A percentile compares a stretch with the other conserved stretches of the same genome.
Evolutionary conservation across 2,113 vertebrate species (phyloP).

Genomic region (Megaceryle maxima): DNA sequence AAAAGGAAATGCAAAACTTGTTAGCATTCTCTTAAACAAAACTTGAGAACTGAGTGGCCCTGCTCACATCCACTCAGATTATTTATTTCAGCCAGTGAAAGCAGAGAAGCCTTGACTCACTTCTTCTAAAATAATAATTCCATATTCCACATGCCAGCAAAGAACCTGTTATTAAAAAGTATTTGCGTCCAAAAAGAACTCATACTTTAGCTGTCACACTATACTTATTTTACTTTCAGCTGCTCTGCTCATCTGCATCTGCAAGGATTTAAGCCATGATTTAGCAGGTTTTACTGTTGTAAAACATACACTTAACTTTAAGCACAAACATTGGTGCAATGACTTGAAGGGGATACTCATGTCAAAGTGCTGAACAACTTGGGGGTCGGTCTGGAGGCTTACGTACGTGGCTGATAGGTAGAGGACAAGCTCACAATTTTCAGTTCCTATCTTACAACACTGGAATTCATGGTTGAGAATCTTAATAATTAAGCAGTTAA

Average conservation of each 20-base stretch:
- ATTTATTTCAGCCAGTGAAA: not conserved
- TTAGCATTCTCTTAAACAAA: not conserved
- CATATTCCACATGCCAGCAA: not conserved
- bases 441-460: not conserved
- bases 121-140: not conserved
- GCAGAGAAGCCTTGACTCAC: not conserved
- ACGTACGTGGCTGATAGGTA: not conserved
- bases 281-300: not conserved
- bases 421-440: not conserved
- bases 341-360: not conserved
- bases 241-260: not conserved
- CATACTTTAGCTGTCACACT: not conserved
- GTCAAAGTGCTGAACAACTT: not conserved
- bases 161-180: slow-evolving; percentile 6
- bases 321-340: not conserved
- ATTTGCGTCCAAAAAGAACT: not conserved
- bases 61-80: not conserved
- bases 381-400: not conserved
- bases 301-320: not conserved
- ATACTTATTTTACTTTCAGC: not conserved
- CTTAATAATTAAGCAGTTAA: not conserved
- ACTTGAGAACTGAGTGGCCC: not conserved
- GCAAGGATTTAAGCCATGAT: not conserved
- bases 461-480: not conserved
- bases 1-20: not conserved